Evolutionary conservation across 2,113 vertebrate genomes (phyloP).

Genomic region (Rhabdornis inornatus): DNA sequence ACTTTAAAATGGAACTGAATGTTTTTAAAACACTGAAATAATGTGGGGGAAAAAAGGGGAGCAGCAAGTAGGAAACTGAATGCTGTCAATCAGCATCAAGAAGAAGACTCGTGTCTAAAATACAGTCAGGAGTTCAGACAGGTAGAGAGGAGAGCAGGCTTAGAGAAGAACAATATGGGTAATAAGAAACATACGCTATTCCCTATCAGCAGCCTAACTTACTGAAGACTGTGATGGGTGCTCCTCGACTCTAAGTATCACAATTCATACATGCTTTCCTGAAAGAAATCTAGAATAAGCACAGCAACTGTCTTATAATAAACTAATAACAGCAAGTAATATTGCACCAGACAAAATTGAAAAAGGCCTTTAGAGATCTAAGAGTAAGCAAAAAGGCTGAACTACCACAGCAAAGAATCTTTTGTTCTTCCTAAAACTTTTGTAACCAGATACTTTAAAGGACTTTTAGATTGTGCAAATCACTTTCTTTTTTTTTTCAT

Average conservation of each 20-base stretch:
- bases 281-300: not conserved
- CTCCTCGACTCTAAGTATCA: not conserved
- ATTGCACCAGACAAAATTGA: not conserved
- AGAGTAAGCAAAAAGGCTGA: not conserved
- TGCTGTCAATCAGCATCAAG: not conserved
- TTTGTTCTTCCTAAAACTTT: not conserved
- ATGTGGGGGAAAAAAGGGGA: not conserved
- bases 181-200: not conserved
- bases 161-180: not conserved
- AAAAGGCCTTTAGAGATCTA: not conserved
- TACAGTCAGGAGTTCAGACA: not conserved
- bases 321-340: not conserved
- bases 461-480: not conserved
- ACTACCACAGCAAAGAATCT: accelerated
- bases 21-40: not conserved
- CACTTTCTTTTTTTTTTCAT: not conserved
- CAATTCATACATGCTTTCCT: not conserved
- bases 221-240: not conserved
- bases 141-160: not conserved
- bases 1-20: not conserved
- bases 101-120: not conserved
- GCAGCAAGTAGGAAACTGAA: not conserved
- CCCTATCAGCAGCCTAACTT: not conserved
- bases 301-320: not conserved
- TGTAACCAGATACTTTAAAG: not conserved